Evolutionary conservation across 37 sponge, comb jelly and placozoan species (phyloP).

Genomic region (Amphimedon queenslandica): DNA sequence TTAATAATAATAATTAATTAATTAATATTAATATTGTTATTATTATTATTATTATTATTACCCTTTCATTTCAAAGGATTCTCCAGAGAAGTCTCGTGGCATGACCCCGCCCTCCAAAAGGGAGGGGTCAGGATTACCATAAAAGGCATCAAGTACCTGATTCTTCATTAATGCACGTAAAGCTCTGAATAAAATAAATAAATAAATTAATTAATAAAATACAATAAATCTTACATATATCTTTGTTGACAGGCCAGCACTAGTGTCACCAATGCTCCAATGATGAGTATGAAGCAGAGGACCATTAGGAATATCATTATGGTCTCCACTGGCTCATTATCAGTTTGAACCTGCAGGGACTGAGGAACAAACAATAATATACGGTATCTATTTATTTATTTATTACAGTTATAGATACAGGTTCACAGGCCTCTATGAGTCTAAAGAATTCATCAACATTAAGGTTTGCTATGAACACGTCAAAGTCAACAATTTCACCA

Average conservation of each 20-base stretch:
- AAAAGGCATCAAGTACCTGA: slow-evolving; percentile 46
- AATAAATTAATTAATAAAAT: neutral
- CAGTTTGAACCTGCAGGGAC: neutral
- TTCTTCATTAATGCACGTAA: slow-evolving; percentile 32
- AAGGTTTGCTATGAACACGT: slow-evolving; percentile 1
- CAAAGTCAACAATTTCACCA: slow-evolving; percentile 41
- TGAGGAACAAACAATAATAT: slow-evolving; percentile 4
- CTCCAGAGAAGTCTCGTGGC: slow-evolving; percentile 25
- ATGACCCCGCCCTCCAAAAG: slow-evolving; percentile 20
- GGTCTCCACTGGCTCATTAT: slow-evolving; percentile 24
- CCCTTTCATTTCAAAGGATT: slow-evolving; percentile 16
- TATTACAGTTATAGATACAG: slow-evolving; percentile 12
- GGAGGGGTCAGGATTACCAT: slow-evolving; percentile 17
- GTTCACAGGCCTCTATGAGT: slow-evolving; percentile 5
- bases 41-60: neutral
- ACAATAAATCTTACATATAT: slow-evolving; percentile 40
- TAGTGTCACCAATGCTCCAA: slow-evolving; percentile 26
- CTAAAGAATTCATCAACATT: slow-evolving; percentile 4
- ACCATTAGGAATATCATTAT: slow-evolving; percentile 36
- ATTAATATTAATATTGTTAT: slow-evolving; percentile 8
- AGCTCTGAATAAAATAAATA: slow-evolving; percentile 11
- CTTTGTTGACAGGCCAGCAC: slow-evolving; percentile 33
- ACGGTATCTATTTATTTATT: neutral
- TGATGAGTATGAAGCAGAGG: slow-evolving; percentile 16
- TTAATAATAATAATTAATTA: neutral